Percentiles rank a stretch among this genome's conserved stretches.
Evolutionary conservation across 2,113 vertebrate genomes (phyloP).

Genomic region (Alces alces): DNA sequence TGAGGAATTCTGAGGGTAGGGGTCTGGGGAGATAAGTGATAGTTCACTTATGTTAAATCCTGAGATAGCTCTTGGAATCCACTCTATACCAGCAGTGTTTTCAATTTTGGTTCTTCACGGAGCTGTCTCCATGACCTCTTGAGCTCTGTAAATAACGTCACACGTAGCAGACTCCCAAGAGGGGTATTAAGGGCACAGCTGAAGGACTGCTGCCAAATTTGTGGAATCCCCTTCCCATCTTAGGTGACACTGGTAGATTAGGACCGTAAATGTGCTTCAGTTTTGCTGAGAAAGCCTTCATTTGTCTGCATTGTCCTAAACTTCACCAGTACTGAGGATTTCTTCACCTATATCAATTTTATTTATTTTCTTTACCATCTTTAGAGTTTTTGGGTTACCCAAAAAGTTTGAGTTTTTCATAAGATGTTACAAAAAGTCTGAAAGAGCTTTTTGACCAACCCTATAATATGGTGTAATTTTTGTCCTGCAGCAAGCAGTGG

Average conservation of each 20-base stretch:
- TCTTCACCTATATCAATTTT: background rate
- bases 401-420: background rate
- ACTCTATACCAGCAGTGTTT: background rate
- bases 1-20: no score
- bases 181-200: background rate
- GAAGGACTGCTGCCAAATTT: background rate
- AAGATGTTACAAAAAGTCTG: background rate
- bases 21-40: no score
- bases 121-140: background rate
- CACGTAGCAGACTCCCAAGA: background rate
- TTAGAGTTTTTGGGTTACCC: background rate
- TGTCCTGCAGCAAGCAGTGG: background rate
- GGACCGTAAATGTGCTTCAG: background rate
- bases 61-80: background rate
- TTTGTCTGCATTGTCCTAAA: background rate
- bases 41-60: background rate
- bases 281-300: background rate
- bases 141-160: background rate
- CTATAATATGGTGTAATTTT: background rate
- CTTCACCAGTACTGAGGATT: background rate
- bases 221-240: conserved; percentile 30
- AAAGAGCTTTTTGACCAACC: background rate
- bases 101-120: background rate
- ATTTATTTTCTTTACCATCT: background rate
- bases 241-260: background rate